phyloP scores from a whole-genome alignment of 1,140 invertebrate species.

The Artemia franciscana region DNA sequence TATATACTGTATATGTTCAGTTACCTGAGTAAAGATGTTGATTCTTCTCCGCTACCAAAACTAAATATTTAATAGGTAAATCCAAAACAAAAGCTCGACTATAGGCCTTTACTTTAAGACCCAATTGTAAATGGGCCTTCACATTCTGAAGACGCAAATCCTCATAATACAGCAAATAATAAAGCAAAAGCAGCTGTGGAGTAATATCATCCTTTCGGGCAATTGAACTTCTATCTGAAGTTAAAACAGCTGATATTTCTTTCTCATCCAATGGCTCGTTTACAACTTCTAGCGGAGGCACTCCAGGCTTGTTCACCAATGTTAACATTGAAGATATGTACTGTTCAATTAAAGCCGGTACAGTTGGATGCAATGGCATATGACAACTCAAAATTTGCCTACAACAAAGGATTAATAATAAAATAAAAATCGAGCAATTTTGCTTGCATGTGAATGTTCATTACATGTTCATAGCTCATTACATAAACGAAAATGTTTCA shows the following conservation, averaged over 20 bases:
- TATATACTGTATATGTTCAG: too few relatives aligned
- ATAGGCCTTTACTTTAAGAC: slow-evolving; percentile 60
- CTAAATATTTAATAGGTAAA: slow-evolving; percentile 75
- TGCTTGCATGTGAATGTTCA: background rate
- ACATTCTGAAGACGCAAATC: slow-evolving; percentile 62
- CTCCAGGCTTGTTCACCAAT: slow-evolving; percentile 63
- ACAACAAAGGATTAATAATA: slow-evolving; percentile 6
- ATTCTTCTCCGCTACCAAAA: slow-evolving; percentile 76
- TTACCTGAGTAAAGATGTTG: slow-evolving; percentile 55
- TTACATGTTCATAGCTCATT: too few relatives aligned
- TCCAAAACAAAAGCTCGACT: slow-evolving; percentile 66
- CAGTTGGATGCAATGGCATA: slow-evolving; percentile 68
- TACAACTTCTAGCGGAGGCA: slow-evolving; percentile 41
- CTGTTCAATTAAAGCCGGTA: slow-evolving; percentile 79
- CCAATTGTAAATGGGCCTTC: slow-evolving; percentile 33
- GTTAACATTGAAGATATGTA: slow-evolving; percentile 75
- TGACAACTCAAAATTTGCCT: slow-evolving; percentile 66
- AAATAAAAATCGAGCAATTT: background rate
- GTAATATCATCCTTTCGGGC: slow-evolving; percentile 31
- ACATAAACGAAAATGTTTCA: too few relatives aligned
- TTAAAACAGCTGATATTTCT: slow-evolving; percentile 67
- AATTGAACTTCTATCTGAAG: background rate
- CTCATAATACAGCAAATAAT: slow-evolving; percentile 81
- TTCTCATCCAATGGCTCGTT: slow-evolving; percentile 78
- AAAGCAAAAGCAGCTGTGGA: slow-evolving; percentile 66